Evolutionary conservation across 2,888 invertebrate genomes (phyloP).

Genomic region (Polydrusus tereticollis): DNA sequence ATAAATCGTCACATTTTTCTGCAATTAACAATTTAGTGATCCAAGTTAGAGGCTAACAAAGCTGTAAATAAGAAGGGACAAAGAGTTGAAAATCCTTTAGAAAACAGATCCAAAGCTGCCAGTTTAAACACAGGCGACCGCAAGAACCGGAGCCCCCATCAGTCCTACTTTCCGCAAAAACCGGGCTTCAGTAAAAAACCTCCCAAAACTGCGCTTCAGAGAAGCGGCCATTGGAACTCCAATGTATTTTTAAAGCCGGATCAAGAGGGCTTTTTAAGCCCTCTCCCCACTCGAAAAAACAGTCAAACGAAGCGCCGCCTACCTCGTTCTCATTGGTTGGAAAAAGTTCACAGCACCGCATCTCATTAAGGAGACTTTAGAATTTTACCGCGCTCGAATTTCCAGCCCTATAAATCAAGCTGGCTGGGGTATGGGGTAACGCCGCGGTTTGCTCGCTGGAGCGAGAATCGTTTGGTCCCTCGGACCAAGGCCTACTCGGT

Average conservation of each 20-base stretch:
- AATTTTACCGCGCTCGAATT: slow-evolving; percentile 66
- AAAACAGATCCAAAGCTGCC: slow-evolving; percentile 62
- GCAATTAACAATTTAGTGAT: slow-evolving; percentile 56
- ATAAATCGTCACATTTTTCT: slow-evolving; percentile 30
- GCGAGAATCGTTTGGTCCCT: slow-evolving; percentile 46
- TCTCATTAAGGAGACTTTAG: slow-evolving; percentile 67
- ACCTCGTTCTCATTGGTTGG: slow-evolving; percentile 63
- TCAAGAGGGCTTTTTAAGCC: slow-evolving; percentile 64
- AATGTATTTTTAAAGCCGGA: slow-evolving; percentile 67
- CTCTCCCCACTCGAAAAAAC: slow-evolving; percentile 64
- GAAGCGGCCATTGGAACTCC: slow-evolving; percentile 65
- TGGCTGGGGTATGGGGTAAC: slow-evolving; percentile 47
- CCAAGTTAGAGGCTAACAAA: slow-evolving; percentile 51
- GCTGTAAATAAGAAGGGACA: slow-evolving; percentile 62
- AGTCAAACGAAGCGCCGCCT: slow-evolving; percentile 60
- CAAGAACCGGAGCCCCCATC: slow-evolving; percentile 61
- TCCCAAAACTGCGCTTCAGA: slow-evolving; percentile 65
- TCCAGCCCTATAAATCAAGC: slow-evolving; percentile 65
- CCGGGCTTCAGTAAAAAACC: slow-evolving; percentile 57
- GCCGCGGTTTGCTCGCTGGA: slow-evolving; percentile 43
- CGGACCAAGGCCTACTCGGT: slow-evolving; percentile 47
- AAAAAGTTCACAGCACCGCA: slow-evolving; percentile 66
- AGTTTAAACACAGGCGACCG: slow-evolving; percentile 63
- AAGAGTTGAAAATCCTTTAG: slow-evolving; percentile 61
- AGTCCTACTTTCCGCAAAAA: slow-evolving; percentile 65